phyloP scores from a whole-genome alignment of 2,888 invertebrate genomes.

The Heliconius cydno region DNA sequence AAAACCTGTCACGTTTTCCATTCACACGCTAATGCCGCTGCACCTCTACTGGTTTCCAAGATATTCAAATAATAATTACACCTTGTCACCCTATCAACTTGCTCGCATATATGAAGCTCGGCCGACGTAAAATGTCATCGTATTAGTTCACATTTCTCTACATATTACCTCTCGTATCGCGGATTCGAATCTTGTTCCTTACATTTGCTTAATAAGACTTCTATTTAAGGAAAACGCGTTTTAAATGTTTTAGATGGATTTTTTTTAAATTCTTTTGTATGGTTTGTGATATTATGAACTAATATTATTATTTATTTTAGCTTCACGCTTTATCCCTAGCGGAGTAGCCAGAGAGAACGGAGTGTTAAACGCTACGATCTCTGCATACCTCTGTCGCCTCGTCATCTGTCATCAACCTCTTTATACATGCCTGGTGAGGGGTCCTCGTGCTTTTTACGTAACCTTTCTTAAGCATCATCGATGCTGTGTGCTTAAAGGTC shows the following conservation, averaged over 20 bases:
- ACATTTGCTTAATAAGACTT: constrained; percentile 24
- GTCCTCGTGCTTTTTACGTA: too few relatives aligned
- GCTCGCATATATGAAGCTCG: constrained; percentile 53
- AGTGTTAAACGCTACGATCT: too few relatives aligned
- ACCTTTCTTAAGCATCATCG: too few relatives aligned
- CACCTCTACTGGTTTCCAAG: background rate
- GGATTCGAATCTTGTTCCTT: constrained; percentile 52
- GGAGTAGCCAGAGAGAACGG: too few relatives aligned
- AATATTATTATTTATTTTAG: too few relatives aligned
- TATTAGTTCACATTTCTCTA: constrained; percentile 67
- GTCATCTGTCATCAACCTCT: too few relatives aligned
- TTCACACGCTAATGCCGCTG: too few relatives aligned
- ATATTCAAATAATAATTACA: constrained; percentile 21
- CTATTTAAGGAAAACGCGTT: constrained; percentile 22
- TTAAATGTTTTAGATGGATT: background rate
- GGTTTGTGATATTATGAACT: too few relatives aligned
- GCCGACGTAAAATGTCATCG: constrained; percentile 66
- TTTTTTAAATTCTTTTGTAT: background rate
- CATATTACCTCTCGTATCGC: constrained; percentile 59
- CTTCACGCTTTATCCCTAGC: too few relatives aligned
- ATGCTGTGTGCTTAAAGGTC: background rate
- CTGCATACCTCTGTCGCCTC: too few relatives aligned
- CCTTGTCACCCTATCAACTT: constrained; percentile 52
- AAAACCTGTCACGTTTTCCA: too few relatives aligned
- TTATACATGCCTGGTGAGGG: too few relatives aligned